phyloP scores from a whole-genome alignment of 1,140 invertebrate genomes.

The Vanessa atalanta region DNA sequence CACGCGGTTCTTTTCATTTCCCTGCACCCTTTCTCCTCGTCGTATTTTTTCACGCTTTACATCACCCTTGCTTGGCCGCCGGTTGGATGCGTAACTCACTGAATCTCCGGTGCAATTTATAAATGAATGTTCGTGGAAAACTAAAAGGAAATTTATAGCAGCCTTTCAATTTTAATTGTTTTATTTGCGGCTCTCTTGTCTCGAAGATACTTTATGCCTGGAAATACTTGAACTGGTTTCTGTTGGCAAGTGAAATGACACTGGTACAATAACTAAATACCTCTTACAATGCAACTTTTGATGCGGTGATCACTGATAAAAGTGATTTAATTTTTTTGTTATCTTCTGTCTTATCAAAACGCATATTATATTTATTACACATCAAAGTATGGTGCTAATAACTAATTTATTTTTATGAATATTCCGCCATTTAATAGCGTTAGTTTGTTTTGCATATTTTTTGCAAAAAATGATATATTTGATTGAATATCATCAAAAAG shows the following conservation, averaged over 20 bases:
- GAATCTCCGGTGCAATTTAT: constrained; percentile 29
- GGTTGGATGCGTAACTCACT: constrained; percentile 30
- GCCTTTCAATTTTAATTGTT: constrained; percentile 23
- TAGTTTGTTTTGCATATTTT: too few species aligned
- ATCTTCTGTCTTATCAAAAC: too few species aligned
- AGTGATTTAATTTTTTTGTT: too few species aligned
- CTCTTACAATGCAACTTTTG: too few species aligned
- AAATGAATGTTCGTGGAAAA: constrained; percentile 30
- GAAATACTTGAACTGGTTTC: background rate
- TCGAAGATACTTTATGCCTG: background rate
- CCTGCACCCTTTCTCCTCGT: constrained; percentile 38
- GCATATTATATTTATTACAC: too few species aligned
- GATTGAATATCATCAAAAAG: too few species aligned
- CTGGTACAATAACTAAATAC: too few species aligned
- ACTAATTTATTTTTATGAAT: too few species aligned
- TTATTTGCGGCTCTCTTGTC: constrained; percentile 13
- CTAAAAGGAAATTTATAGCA: constrained; percentile 30
- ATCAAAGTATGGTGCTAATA: too few species aligned
- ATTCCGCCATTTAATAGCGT: too few species aligned
- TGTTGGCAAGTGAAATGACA: background rate
- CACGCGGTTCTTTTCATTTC: constrained; percentile 50
- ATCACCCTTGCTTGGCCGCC: constrained; percentile 34
- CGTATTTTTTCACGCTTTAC: constrained; percentile 46
- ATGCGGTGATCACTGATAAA: too few species aligned
- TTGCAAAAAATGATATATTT: too few species aligned